These are phyloP conservation scores for Austrolebias charrua DNA, from an alignment of 2,797 vertebrate genomes.

Conservation along the genomic window DNA sequence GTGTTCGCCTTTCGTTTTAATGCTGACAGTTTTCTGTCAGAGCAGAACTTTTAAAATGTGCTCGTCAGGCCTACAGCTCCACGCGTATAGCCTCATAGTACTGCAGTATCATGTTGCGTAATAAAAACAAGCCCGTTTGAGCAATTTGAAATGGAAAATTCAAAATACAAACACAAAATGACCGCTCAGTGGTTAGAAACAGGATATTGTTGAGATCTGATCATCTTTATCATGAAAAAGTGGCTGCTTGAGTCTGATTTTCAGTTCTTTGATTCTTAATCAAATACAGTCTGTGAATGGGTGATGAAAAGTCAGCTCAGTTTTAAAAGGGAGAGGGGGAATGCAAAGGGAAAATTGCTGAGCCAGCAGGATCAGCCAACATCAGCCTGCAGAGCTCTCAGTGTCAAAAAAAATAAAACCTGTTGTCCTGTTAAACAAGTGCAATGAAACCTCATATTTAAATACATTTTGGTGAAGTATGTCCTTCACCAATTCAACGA, in stretches of 20 bases:
- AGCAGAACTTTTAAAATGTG: conserved; percentile 68
- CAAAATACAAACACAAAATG: neutral
- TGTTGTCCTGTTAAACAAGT: conserved; percentile 16
- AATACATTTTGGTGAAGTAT: conserved; percentile 3
- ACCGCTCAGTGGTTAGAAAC: neutral
- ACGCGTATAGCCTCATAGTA: conserved; percentile 49
- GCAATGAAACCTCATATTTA: neutral
- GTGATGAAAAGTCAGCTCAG: conserved; percentile 15
- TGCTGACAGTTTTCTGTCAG: conserved; percentile 24
- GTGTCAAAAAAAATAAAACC: conserved; percentile 20
- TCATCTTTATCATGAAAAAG: neutral
- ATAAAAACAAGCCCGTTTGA: conserved; percentile 53
- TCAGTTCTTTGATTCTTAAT: neutral
- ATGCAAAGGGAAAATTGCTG: conserved; percentile 67
- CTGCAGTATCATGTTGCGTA: conserved; percentile 80
- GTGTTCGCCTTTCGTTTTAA: conserved; percentile 45
- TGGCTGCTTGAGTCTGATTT: neutral
- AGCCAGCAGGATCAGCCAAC: conserved; percentile 59
- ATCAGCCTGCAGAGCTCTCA: conserved; percentile 51
- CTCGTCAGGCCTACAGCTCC: conserved; percentile 45
- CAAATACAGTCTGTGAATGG: conserved; percentile 9
- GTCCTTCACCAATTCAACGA: neutral
- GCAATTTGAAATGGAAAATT: conserved; percentile 32
- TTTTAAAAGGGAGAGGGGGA: conserved; percentile 31
- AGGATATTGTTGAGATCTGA: neutral